These are phyloP conservation scores for Halictus quadricinctus DNA, from an alignment of 2,888 invertebrate genomes.

Conservation along the genomic window DNA sequence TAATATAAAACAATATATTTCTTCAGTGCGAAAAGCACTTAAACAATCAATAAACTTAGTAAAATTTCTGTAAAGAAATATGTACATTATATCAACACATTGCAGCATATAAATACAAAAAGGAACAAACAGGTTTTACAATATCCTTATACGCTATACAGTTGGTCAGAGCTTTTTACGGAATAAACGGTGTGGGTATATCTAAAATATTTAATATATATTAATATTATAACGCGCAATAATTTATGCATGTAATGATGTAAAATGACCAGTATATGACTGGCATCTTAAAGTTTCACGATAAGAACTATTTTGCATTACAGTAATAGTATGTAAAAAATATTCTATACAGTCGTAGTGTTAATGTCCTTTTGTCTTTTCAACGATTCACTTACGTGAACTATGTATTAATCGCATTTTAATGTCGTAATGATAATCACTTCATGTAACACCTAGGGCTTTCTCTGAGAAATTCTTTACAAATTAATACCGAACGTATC, in stretches of 20 bases:
- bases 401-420: not conserved
- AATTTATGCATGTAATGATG: conserved; percentile 11
- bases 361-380: conserved; percentile 15
- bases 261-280: not conserved
- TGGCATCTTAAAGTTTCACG: not conserved
- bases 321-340: conserved; percentile 23
- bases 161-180: conserved; percentile 29
- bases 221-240: conserved; percentile 4
- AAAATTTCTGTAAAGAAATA: conserved; percentile 37
- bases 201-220: conserved; percentile 23
- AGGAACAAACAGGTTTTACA: conserved; percentile 39
- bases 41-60: conserved; percentile 45
- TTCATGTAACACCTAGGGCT: conserved; percentile 29
- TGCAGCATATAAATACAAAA: conserved; percentile 49
- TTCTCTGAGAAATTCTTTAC: conserved; percentile 9
- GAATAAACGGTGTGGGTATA: conserved; percentile 18
- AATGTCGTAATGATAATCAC: conserved; percentile 20
- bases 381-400: not conserved
- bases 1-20: conserved; percentile 55
- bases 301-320: conserved; percentile 23
- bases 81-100: conserved; percentile 39
- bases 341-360: conserved; percentile 15
- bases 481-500: conserved; percentile 43
- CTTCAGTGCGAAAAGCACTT: conserved; percentile 18
- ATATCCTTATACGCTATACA: conserved; percentile 28